A percentile compares a stretch with the other conserved stretches of the same genome.
Evolutionary conservation across 2,113 vertebrate species (phyloP).

Genomic region (Drymodes brunneopygia): DNA sequence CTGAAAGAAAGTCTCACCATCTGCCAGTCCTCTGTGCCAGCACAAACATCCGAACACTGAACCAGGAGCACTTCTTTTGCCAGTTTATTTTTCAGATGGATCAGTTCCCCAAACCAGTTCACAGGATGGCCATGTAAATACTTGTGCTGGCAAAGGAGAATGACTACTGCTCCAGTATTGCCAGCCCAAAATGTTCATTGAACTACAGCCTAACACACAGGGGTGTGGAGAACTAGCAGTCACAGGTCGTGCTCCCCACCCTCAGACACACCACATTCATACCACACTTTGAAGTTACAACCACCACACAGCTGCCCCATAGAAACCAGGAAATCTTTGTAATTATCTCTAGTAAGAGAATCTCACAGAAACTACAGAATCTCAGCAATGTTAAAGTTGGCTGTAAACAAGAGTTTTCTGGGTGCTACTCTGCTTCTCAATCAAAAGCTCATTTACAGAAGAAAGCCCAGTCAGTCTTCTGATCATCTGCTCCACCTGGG

Average conservation of each 20-base stretch:
- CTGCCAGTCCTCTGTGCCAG: conserved; percentile 43
- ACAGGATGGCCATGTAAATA: conserved; percentile 54
- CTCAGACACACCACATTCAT: not conserved
- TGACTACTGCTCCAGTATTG: not conserved
- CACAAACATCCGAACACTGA: conserved; percentile 55
- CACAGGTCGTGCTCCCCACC: not conserved
- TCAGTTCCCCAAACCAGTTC: conserved; percentile 46
- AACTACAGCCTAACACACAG: not conserved
- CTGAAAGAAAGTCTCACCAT: conserved; percentile 60
- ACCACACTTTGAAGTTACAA: not conserved
- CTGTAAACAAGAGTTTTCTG: not conserved
- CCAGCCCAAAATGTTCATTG: not conserved
- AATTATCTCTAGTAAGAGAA: not conserved
- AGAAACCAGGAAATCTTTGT: not conserved
- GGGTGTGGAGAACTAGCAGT: not conserved
- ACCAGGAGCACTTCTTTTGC: conserved; percentile 50
- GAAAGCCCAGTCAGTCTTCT: not conserved
- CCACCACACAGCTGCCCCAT: not conserved
- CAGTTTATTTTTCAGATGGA: conserved; percentile 51
- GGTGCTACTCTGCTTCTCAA: not conserved
- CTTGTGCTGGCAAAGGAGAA: conserved; percentile 17
- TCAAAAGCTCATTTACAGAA: not conserved
- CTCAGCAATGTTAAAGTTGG: not conserved
- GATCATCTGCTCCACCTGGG: not conserved
- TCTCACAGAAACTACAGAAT: not conserved